Evolutionary conservation across 2,888 invertebrate species (phyloP), one percentile per base, ranked within the genome.

Genomic region (Hemistola chrysoprasaria): DNA sequence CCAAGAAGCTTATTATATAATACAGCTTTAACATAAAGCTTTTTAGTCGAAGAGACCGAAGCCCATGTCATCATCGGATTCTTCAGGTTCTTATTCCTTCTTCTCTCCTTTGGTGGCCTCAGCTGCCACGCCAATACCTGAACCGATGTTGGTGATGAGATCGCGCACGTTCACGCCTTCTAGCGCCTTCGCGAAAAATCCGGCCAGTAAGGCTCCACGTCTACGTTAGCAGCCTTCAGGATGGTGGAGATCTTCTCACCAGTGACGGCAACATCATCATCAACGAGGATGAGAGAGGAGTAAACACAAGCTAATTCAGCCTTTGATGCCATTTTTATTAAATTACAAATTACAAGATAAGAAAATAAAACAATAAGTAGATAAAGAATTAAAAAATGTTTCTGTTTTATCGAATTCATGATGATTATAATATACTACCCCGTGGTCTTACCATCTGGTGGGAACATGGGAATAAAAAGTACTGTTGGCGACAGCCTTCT

Each of bases 271-370:
- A 99, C 95, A 88, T 98, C 98, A 82, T 98, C 98, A 90, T 98
- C 98, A 68, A 95, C 95, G 68, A 98, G 92, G 90, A 98, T 96
- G 72, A 98, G 94, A 71, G 98, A 95, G 73, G 97, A 95, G 91
- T 99, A 99, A 74, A 98, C 97, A 91, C 98, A 98, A 71, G 99
- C 98, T 79, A 98, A 93, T 94, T 99, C 99, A 81, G 97, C 96
- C 85, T 94, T 95, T 65, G 95, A 93, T 79, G 95, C 92, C 94
- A 95, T 94, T 85, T 92, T 77, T 68, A 65, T 8, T 66, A 65
- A 55, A 65, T 62, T 70, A 77, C 76, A n/a, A n/a, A n/a, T n/a
- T n/a, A n/a, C n/a, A n/a, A n/a, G n/a, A n/a, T n/a, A n/a, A n/a
- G n/a, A n/a, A n/a, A n/a, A n/a, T n/a, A n/a, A n/a, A n/a, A n/a